Evolutionary conservation across 2,797 vertebrate species (phyloP).

Genomic region (Pseudochirops cupreus): DNA sequence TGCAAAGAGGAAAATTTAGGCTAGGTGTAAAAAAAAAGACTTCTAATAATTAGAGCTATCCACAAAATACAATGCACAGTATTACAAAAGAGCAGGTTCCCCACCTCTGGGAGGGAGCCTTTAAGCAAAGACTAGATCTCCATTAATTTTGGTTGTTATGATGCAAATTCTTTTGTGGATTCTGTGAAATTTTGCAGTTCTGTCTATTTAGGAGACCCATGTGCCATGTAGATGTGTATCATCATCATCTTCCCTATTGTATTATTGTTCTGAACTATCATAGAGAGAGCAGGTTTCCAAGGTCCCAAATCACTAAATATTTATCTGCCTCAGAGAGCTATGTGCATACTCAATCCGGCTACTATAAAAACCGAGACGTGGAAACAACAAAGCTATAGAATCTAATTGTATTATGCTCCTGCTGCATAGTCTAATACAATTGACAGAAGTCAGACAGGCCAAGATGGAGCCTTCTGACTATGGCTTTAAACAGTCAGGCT

Average conservation of each 20-base stretch:
- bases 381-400: not conserved
- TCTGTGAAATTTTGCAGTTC: not conserved
- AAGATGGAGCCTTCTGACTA: not conserved
- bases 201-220: not conserved
- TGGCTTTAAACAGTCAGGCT: not conserved
- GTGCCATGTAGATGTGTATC: not conserved
- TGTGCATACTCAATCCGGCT: not conserved
- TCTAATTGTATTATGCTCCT: not conserved
- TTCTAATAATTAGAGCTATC: not conserved
- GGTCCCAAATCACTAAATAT: not conserved
- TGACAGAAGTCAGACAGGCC: not conserved
- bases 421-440: not conserved
- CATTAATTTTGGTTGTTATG: not conserved
- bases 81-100: not conserved
- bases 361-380: not conserved
- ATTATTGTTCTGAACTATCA: not conserved
- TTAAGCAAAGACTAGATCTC: not conserved
- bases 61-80: not conserved
- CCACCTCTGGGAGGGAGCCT: not conserved
- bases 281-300: not conserved
- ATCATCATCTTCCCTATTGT: not conserved
- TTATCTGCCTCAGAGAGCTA: not conserved
- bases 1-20: not conserved
- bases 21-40: not conserved
- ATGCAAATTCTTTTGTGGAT: not conserved